Evolutionary conservation across 2,797 vertebrate species (phyloP).

Genomic region (Geotrypetes seraphini): DNA sequence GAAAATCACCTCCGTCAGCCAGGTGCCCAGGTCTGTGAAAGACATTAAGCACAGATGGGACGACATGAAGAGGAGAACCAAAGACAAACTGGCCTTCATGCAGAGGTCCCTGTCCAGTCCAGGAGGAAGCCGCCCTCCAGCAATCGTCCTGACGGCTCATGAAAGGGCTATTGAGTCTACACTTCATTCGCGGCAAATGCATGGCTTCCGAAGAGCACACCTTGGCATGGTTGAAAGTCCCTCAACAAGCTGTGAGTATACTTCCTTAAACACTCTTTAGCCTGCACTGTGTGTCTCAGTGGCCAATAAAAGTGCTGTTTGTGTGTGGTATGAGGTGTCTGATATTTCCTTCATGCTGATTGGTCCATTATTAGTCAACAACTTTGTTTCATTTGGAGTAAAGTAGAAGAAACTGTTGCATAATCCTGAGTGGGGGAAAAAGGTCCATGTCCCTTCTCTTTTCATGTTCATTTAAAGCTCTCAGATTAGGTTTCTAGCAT

Average conservation of each 20-base stretch:
- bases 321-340: background rate
- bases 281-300: background rate
- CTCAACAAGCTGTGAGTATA: slow-evolving; percentile 56
- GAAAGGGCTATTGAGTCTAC: slow-evolving; percentile 48
- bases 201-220: slow-evolving; percentile 26
- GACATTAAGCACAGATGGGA: slow-evolving; percentile 65
- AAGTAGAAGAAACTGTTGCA: too few species aligned
- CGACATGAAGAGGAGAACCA: slow-evolving; percentile 62
- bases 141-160: slow-evolving; percentile 41
- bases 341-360: background rate
- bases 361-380: too few species aligned
- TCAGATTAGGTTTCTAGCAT: too few species aligned
- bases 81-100: slow-evolving; percentile 60
- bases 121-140: slow-evolving; percentile 13
- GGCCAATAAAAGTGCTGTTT: background rate
- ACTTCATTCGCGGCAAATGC: slow-evolving; percentile 33
- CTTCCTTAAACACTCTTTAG: too few species aligned
- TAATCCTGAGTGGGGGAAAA: too few species aligned
- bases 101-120: slow-evolving; percentile 51
- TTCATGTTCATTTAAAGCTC: too few species aligned
- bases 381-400: too few species aligned
- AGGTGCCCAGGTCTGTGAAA: slow-evolving; percentile 59
- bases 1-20: slow-evolving; percentile 56
- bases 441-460: too few species aligned
- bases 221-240: slow-evolving; percentile 43